Percentiles rank a stretch among this genome's conserved stretches.
These are phyloP conservation scores for Nymphalis polychloros DNA, from an alignment of 2,888 invertebrate genomes.

Conservation along the genomic window DNA sequence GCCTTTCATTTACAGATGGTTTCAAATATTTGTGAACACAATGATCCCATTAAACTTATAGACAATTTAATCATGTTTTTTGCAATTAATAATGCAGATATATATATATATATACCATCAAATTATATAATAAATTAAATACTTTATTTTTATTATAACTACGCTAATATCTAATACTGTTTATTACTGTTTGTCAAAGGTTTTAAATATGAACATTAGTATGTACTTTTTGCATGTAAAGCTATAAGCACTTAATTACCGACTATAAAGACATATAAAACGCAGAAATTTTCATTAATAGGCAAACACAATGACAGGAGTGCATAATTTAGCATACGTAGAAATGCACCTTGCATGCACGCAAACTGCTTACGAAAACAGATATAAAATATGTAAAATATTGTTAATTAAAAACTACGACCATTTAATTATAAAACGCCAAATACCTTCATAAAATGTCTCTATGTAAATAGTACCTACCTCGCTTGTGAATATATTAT, in stretches of 20 bases:
- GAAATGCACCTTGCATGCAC: constrained; percentile 41
- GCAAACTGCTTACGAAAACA: constrained; percentile 32
- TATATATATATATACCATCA: background rate
- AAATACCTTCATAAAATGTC: constrained; percentile 24
- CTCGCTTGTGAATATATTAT: constrained; percentile 5
- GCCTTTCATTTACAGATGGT: too few species aligned
- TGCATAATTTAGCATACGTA: constrained; percentile 31
- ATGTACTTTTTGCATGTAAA: constrained; percentile 12
- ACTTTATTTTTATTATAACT: background rate
- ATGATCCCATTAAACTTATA: too few species aligned
- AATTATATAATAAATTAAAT: background rate
- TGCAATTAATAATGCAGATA: background rate
- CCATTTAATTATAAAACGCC: constrained; percentile 38
- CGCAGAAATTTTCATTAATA: constrained; percentile 39
- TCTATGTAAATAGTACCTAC: constrained; percentile 22
- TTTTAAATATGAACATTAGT: constrained; percentile 23
- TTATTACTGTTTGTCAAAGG: constrained; percentile 6
- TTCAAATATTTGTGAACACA: too few species aligned
- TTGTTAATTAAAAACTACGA: constrained; percentile 38
- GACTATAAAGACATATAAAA: constrained; percentile 33
- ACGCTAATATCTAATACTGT: constrained; percentile 3
- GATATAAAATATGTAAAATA: constrained; percentile 39
- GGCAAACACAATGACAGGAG: constrained; percentile 35
- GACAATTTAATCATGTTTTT: too few species aligned
- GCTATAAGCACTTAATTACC: constrained; percentile 19